A percentile compares a stretch with the other conserved stretches of the same genome.
Conservation (phyloP, 2,797 vertebrate genomes). For the Pangasius djambal region DNA sequence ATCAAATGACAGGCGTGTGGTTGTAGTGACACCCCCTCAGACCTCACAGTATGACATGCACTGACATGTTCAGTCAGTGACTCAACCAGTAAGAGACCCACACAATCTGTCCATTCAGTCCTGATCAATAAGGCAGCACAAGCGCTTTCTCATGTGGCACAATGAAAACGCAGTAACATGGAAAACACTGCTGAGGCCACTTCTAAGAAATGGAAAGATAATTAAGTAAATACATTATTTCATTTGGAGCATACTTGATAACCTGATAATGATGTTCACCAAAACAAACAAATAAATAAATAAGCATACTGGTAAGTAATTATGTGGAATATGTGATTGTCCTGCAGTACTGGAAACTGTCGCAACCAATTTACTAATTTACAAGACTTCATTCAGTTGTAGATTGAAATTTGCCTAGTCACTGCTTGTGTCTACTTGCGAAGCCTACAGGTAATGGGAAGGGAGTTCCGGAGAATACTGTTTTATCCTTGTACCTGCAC, state of each 20-base stretch:
- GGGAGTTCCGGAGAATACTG: neutral
- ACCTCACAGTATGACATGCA: neutral
- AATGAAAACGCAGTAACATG: neutral
- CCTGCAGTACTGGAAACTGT: no score
- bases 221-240: neutral
- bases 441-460: neutral
- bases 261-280: no score
- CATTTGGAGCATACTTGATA: neutral
- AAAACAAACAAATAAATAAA: no score
- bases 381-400: no score
- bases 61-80: neutral
- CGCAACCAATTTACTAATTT: no score
- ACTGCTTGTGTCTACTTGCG: no score
- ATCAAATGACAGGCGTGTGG: neutral
- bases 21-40: neutral
- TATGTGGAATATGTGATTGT: no score
- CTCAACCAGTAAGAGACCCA: neutral
- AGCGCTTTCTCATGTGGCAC: neutral
- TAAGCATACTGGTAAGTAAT: no score
- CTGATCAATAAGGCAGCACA: neutral
- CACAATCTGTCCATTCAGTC: neutral
- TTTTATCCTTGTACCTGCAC: neutral
- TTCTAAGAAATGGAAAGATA: neutral
- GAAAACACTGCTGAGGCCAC: neutral
- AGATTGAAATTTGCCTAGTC: no score